A percentile compares a stretch with the other conserved stretches of the same genome.
Evolutionary conservation across 2,888 invertebrate genomes (phyloP).

Genomic region (Epistrophella euchroma): DNA sequence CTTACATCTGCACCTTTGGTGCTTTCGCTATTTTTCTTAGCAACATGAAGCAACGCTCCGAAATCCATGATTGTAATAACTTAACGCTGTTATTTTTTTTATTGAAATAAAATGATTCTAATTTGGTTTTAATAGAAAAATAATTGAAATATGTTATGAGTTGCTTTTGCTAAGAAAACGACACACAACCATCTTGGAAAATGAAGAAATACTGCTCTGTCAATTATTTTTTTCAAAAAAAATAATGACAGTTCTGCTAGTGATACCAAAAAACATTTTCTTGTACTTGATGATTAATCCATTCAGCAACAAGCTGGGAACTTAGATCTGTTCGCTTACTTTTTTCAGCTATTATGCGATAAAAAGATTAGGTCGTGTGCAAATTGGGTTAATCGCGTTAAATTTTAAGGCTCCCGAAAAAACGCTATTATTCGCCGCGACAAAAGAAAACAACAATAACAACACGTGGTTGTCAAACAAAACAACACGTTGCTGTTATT

Average conservation of each 20-base stretch:
- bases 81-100: not conserved
- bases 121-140: slow-evolving; percentile 64
- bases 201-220: slow-evolving; percentile 69
- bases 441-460: no score
- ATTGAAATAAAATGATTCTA: slow-evolving; percentile 4
- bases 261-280: slow-evolving; percentile 9
- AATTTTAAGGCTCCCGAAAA: no score
- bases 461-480: no score
- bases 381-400: no score
- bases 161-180: slow-evolving; percentile 6
- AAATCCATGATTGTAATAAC: slow-evolving; percentile 85
- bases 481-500: no score
- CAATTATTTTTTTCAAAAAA: slow-evolving; percentile 20
- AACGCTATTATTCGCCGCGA: no score
- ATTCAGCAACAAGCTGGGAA: slow-evolving; percentile 16
- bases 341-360: no score
- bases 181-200: slow-evolving; percentile 70
- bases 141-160: slow-evolving; percentile 64
- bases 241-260: slow-evolving; percentile 37
- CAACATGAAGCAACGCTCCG: slow-evolving; percentile 86
- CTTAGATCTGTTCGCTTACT: no score
- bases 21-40: slow-evolving; percentile 86
- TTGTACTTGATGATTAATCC: no score
- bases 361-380: no score
- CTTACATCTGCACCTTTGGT: slow-evolving; percentile 81